Percentiles rank a stretch among this genome's conserved stretches.
Evolutionary conservation across 2,888 invertebrate genomes (phyloP).

Genomic region (Xylota sylvarum): DNA sequence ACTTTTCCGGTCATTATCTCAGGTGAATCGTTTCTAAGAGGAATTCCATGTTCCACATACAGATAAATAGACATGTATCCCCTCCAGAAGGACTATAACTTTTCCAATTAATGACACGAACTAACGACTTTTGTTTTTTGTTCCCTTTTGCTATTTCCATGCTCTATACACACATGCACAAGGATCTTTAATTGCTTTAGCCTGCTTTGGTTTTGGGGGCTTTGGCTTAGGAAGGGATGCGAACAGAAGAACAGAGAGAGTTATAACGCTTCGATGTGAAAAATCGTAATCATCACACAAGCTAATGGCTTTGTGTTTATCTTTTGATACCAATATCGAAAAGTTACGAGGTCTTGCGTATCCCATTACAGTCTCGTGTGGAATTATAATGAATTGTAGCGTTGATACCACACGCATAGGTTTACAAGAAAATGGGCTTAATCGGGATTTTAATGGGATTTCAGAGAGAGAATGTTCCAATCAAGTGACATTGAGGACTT

Average conservation of each 20-base stretch:
- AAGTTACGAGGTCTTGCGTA: constrained; percentile 27
- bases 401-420: background rate
- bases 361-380: constrained; percentile 43
- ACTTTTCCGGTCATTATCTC: constrained; percentile 38
- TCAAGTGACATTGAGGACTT: background rate
- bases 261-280: constrained; percentile 19
- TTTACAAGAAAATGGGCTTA: constrained; percentile 32
- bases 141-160: constrained; percentile 2
- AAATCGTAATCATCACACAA: constrained; percentile 40
- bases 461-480: background rate
- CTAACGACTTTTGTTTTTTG: constrained; percentile 10
- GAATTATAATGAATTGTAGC: constrained; percentile 50
- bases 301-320: constrained; percentile 55
- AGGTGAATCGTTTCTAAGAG: constrained; percentile 45
- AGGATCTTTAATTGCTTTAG: constrained; percentile 31
- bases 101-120: constrained; percentile 26
- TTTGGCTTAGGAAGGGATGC: background rate
- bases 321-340: constrained; percentile 37
- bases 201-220: constrained; percentile 2
- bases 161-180: background rate
- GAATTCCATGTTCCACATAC: constrained; percentile 26
- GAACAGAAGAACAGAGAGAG: background rate
- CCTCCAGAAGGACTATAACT: constrained; percentile 17
- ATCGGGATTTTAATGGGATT: constrained; percentile 36
- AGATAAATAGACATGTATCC: background rate